Evolutionary conservation across 2,113 vertebrate genomes (phyloP).

Genomic region (Camelus bactrianus): DNA sequence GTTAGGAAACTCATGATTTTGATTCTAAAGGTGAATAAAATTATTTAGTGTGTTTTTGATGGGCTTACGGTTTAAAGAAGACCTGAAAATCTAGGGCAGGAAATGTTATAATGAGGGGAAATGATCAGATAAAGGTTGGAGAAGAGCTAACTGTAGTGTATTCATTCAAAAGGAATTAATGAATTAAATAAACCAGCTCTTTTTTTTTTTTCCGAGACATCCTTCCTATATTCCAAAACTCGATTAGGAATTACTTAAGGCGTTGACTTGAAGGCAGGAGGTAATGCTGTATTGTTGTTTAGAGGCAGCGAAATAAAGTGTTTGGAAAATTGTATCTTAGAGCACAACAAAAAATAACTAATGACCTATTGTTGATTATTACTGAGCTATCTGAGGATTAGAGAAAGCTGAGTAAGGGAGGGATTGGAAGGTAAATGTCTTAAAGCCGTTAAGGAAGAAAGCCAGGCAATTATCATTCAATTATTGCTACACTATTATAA

Average conservation of each 20-base stretch:
- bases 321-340: slow-evolving; percentile 49
- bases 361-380: slow-evolving; percentile 14
- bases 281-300: background rate
- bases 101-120: slow-evolving; percentile 50
- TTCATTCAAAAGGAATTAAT: slow-evolving; percentile 57
- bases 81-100: slow-evolving; percentile 31
- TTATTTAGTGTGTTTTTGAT: slow-evolving; percentile 54
- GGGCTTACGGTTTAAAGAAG: background rate
- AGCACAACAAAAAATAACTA: background rate
- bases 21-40: slow-evolving; percentile 49
- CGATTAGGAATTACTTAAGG: slow-evolving; percentile 36
- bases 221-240: slow-evolving; percentile 35
- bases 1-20: slow-evolving; percentile 49
- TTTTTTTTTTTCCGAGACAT: background rate
- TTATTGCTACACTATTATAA: slow-evolving; percentile 11
- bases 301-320: slow-evolving; percentile 1
- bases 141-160: slow-evolving; percentile 4
- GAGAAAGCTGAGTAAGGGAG: slow-evolving; percentile 7
- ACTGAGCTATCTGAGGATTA: slow-evolving; percentile 7
- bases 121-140: slow-evolving; percentile 43
- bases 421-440: background rate
- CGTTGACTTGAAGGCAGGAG: slow-evolving; percentile 34
- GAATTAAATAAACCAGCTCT: slow-evolving; percentile 21
- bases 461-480: background rate
- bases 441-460: slow-evolving; percentile 1